phyloP scores from a whole-genome alignment of 2,113 vertebrate species.

The Emydura subglobosa region DNA sequence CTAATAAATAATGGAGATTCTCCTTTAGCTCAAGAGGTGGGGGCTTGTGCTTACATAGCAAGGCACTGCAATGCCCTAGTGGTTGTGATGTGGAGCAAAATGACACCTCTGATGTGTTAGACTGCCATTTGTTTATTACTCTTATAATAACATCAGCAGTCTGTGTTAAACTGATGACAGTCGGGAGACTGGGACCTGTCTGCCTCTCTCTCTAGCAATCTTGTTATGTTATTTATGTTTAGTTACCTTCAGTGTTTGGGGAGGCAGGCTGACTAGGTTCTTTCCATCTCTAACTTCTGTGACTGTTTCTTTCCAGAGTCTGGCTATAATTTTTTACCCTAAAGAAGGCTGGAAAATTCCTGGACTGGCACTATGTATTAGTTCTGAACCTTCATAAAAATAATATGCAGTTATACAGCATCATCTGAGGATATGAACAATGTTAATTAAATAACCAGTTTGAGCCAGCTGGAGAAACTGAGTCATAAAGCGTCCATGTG shows the following conservation, averaged over 20 bases:
- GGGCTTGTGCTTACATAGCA: background rate
- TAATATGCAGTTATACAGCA: background rate
- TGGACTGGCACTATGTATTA: background rate
- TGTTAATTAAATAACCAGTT: background rate
- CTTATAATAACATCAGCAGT: rapidly evolving
- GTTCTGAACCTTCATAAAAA: background rate
- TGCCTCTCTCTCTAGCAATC: background rate
- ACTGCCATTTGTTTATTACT: background rate
- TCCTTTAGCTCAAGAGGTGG: background rate
- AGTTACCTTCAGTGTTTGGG: background rate
- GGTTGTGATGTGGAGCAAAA: too few species aligned
- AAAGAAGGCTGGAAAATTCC: background rate
- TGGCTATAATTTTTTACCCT: background rate
- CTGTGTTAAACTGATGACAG: too few species aligned
- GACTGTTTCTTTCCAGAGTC: background rate
- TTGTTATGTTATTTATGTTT: background rate
- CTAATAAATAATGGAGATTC: background rate
- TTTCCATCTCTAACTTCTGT: background rate
- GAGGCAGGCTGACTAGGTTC: background rate
- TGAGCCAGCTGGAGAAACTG: background rate
- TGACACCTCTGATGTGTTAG: too few species aligned
- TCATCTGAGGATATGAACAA: background rate
- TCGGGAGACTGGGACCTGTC: rapidly evolving
- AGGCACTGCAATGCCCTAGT: too few species aligned
- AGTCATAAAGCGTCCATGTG: background rate